Base-by-base conservation (phyloP, 2,888 invertebrate genomes). In the Lycaena phlaeas region DNA sequence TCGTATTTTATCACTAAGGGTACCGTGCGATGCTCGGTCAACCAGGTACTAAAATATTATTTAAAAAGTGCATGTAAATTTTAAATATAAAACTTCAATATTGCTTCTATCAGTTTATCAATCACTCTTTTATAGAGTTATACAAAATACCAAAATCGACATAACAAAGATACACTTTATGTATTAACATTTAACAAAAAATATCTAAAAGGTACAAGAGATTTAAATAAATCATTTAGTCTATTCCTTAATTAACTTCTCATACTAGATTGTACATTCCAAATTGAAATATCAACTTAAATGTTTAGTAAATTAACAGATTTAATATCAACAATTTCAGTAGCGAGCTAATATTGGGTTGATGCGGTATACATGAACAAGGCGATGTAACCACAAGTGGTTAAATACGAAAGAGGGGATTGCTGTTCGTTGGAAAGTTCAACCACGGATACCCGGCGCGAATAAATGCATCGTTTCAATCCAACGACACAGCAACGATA, bases 361-460 rank as follows among this genome's bases (percentile, higher is more conserved):
- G 17, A 5, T 43, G 29, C 31, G 42, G 46, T 39, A 42, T 40
- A 46, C 39, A 48, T 42, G 48, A 50, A 59, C 59, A 65, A 62
- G 59, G 64, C 55, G 57, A 64, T 61, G 54, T 55, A 62, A 66
- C 68, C 65, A 48, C 60, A 43, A 56, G 61, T 64, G 73, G 73
- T 73, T 74, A 67, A 72, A 75, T 68, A 71, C 69, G 71, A 73
- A 74, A 77, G 73, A 76, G 75, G 72, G 62, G 61, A 74, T 68
- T 68, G 68, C 57, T 77, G 76, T 76, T 65, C 64, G 56, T 55
- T 57, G 65, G 55, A 59, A 71, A 73, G 70, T 75, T 77, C 66
- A 69, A 76, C 75, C 74, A 61, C 72, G 47, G 53, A 54, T 63
- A 61, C 66, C 60, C 62, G 61, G 52, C 60, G 56, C 61, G 64